Conservation (phyloP, 2,888 invertebrate species). For the Portevinia maculata region DNA sequence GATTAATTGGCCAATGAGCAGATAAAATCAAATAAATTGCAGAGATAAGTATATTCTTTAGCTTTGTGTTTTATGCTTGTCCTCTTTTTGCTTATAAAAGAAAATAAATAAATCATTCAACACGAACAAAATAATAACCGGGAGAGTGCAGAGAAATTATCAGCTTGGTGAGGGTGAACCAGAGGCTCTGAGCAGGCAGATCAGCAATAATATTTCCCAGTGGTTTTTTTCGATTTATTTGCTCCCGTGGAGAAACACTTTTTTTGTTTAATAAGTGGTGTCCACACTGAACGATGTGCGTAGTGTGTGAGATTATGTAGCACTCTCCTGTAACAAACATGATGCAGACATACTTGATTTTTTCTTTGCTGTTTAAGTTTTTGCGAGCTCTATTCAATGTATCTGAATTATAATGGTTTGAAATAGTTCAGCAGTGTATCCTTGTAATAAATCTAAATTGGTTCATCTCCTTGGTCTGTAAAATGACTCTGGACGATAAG, state of each 20-base stretch:
- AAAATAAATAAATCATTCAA: constrained; percentile 34
- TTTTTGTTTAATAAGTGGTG: constrained; percentile 25
- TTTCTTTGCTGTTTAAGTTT: constrained; percentile 16
- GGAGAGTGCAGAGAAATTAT: constrained; percentile 11
- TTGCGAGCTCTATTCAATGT: not conserved
- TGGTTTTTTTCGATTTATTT: not conserved
- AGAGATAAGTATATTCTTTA: constrained; percentile 6
- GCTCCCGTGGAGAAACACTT: constrained; percentile 16
- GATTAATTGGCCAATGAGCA: constrained; percentile 36
- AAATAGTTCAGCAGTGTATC: not conserved
- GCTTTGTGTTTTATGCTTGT: not conserved
- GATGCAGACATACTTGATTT: constrained; percentile 28
- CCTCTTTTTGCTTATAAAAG: constrained; percentile 8
- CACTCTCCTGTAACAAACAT: constrained; percentile 24
- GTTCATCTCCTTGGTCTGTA: no score
- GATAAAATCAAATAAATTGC: constrained; percentile 32
- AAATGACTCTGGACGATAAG: no score
- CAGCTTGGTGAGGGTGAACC: not conserved
- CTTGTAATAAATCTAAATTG: no score
- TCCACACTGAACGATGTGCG: constrained; percentile 41
- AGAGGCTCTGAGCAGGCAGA: not conserved
- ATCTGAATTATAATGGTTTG: not conserved
- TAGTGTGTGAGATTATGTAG: constrained; percentile 9
- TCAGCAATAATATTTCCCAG: no score
- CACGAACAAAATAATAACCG: not conserved